Evolutionary conservation across 2,797 vertebrate genomes (phyloP), one percentile per base, ranked within the genome.

Genomic region (Leuciscus waleckii): DNA sequence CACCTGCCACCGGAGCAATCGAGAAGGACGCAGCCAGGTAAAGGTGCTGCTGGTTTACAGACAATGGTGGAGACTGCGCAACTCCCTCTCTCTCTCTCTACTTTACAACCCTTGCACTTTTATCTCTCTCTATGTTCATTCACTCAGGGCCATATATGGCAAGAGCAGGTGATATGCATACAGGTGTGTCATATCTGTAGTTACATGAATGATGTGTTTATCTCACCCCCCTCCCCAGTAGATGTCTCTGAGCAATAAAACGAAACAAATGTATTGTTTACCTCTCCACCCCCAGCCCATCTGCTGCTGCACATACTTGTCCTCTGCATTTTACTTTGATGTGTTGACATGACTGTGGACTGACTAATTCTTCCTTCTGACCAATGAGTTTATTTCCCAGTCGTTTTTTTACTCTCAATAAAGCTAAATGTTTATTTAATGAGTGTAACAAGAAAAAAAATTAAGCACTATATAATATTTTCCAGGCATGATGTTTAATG

Each of bases 91-190:
- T 88, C 75, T 82, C 79, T 70, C 88, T 49, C 82, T 77, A 76
- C 74, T 91, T 91, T 92, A 91, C 82, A 89, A 71, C 89, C 84
- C 82, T 83, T 92, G 92, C 82, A 92, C 91, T 92, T 91, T 90
- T 88, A 87, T 90, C 87, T 80, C 54, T 85, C 79, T 81, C 86
- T 86, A 81, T 86, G 84, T 83, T 87, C 81, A 89, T 80, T 90
- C 82, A 87, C 41, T 89, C 86, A 86, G 82, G 75, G 71, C 91
- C 91, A 91, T 92, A 91, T 92, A 92, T 90, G 92, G 91, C 76
- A 77, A 89, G 35, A 58, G 58, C 85, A 79, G 61, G 61, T 61
- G 82, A 90, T 90, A 82, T 91, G 87, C 89, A 90, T 91, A 91
- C 91, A 91, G 92, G 89, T 91, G 90, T 88, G 81, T 81, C 41